phyloP scores from a whole-genome alignment of 2,888 invertebrate genomes.

The Synergus laeviventris region DNA sequence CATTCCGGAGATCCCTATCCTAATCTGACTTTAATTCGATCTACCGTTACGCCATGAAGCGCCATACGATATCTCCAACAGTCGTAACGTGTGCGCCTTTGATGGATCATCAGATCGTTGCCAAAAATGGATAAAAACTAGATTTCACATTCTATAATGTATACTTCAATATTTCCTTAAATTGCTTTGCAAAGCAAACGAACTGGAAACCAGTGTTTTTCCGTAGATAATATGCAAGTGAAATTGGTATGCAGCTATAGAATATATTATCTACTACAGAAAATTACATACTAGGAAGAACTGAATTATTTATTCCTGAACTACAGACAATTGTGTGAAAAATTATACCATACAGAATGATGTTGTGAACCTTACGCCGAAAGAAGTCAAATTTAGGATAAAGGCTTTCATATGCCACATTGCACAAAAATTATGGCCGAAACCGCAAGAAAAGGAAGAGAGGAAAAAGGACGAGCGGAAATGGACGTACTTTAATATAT shows the following conservation, averaged over 20 bases:
- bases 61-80: constrained; percentile 34
- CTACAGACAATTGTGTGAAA: neutral
- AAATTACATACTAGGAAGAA: neutral
- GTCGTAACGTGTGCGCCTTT: neutral
- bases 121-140: neutral
- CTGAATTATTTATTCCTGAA: neutral
- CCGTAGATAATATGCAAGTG: neutral
- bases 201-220: neutral
- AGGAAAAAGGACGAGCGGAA: constrained; percentile 8
- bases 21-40: constrained; percentile 70
- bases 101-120: constrained; percentile 12
- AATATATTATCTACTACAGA: neutral
- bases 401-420: constrained; percentile 9
- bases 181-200: neutral
- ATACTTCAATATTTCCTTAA: neutral
- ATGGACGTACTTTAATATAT: constrained; percentile 25
- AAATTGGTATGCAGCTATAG: neutral
- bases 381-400: neutral
- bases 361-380: neutral
- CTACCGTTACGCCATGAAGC: constrained; percentile 58
- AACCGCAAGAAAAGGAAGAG: neutral
- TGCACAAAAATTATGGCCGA: constrained; percentile 9
- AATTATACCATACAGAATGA: neutral
- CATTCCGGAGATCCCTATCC: constrained; percentile 54
- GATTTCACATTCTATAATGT: neutral